Evolutionary conservation across 2,113 vertebrate species (phyloP).

Genomic region (Mystacornis crossleyi): DNA sequence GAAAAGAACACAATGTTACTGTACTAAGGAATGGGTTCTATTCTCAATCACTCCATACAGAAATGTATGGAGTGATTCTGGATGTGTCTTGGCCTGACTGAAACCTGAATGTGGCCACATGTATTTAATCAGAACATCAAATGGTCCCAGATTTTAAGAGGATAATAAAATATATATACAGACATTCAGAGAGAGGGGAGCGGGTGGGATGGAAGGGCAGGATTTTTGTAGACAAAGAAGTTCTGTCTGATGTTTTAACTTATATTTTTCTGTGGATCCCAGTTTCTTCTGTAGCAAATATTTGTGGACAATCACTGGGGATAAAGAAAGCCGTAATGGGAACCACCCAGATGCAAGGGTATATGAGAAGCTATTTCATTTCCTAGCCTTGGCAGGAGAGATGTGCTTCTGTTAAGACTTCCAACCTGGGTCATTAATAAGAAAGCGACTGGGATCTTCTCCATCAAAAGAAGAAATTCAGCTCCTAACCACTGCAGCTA

Average conservation of each 20-base stretch:
- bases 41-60: constrained; percentile 2
- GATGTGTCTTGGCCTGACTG: constrained; percentile 16
- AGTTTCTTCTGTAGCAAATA: neutral
- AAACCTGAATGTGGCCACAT: neutral
- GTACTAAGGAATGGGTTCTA: constrained; percentile 28
- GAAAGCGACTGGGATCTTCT: neutral
- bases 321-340: neutral
- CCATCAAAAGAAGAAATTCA: neutral
- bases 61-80: constrained; percentile 19
- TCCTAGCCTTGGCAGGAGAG: neutral
- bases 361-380: neutral
- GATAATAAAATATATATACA: neutral
- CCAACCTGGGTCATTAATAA: neutral
- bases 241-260: neutral
- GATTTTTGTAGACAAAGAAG: neutral
- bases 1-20: constrained; percentile 66
- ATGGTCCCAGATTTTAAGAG: neutral
- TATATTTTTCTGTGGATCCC: neutral
- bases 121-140: constrained; percentile 7
- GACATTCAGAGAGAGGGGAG: neutral
- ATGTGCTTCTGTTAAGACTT: neutral
- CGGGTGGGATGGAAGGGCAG: neutral
- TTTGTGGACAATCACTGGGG: neutral
- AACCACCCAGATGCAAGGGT: neutral
- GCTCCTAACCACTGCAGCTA: neutral